These are phyloP conservation scores for Cephus sareptanus DNA, from an alignment of 2,888 invertebrate species.

Conservation along the genomic window DNA sequence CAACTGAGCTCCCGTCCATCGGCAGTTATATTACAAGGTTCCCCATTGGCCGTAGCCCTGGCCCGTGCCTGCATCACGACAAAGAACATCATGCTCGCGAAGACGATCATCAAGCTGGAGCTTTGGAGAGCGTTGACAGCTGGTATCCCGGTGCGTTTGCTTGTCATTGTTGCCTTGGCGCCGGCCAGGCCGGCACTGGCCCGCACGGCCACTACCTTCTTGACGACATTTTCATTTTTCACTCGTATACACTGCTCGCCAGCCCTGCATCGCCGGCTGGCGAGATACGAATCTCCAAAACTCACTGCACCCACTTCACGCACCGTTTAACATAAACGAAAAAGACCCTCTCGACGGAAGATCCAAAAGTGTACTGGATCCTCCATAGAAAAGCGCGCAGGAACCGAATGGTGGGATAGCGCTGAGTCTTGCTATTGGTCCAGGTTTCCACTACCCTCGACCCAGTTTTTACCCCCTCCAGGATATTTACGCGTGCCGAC, in stretches of 20 bases:
- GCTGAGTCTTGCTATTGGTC: neutral
- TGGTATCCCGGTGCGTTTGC: neutral
- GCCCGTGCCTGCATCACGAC: neutral
- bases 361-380: neutral
- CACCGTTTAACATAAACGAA: neutral
- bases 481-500: neutral
- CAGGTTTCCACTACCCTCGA: neutral
- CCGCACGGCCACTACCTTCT: neutral
- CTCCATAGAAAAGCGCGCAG: neutral
- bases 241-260: neutral
- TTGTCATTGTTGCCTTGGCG: neutral
- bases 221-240: neutral
- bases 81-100: neutral
- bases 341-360: neutral
- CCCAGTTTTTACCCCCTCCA: neutral
- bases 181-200: neutral
- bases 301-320: neutral
- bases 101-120: neutral
- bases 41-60: neutral
- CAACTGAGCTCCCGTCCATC: slow-evolving; percentile 52
- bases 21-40: slow-evolving; percentile 48
- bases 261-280: neutral
- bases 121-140: neutral
- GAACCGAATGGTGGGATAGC: neutral
- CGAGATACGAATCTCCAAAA: neutral